Evolutionary conservation across 2,113 vertebrate species (phyloP), one percentile per base, ranked within the genome.

Genomic region (Coturnix japonica): DNA sequence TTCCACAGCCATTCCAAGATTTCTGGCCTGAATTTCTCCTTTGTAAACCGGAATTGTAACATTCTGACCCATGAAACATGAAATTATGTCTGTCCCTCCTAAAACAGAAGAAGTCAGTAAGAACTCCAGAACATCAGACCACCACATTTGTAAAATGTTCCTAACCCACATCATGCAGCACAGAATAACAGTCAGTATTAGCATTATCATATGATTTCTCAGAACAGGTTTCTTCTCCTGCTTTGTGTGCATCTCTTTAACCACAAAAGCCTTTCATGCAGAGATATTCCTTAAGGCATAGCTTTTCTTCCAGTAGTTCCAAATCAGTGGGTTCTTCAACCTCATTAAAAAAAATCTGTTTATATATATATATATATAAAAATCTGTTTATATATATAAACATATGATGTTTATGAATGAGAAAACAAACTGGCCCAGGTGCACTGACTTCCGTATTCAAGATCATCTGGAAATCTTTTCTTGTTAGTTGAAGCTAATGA

Each of bases 21-120:
- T 99, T 57, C 99, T 97, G 30, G 98, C 98, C 96, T 99, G 99
- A 89, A 99, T 99, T 97, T 99, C 99, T 9, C 99, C 99, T 79
- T 97, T 98, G 93, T 99, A 98, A 91, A 99, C 99, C 1, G 99
- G 99, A 47, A 99, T 95, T 11, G 98, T 98, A 17, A 97, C 93
- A 78, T 99, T 99, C 95, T 99, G 99, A 71, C 99, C 99, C 98
- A 99, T 98, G 95, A 99, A 99, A 96, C 99, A 99, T 0, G 99
- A 99, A 94, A 99, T 96, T 1, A 99, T 99, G 96, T 99, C 99
- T 2, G 99, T 99, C n/a, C 99, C 99, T 66, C 99, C 99, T 99
- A 90, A 9, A 90, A 59, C 5, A 10, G 23, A 51, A 43, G 18
- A 72, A 6, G 17, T 14, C 35, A 14, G 0, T 0, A 11, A 63